Evolutionary conservation across 2,797 vertebrate species (phyloP).

Genomic region (Brotula barbata): DNA sequence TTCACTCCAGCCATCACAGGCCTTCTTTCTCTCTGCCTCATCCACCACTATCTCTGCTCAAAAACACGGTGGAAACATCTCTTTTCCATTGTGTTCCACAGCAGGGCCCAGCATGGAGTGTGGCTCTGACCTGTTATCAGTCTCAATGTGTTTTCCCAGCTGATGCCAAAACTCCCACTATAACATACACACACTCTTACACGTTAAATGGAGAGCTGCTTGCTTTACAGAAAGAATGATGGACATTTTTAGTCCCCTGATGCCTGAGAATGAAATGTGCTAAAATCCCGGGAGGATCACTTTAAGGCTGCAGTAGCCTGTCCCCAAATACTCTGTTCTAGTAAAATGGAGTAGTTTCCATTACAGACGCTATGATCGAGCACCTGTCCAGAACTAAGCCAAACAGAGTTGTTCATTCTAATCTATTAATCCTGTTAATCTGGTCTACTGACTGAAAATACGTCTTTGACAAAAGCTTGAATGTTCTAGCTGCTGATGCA

Average conservation of each 20-base stretch:
- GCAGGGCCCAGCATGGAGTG: constrained; percentile 49
- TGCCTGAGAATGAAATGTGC: no score
- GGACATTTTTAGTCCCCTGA: constrained; percentile 30
- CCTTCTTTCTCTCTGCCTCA: constrained; percentile 46
- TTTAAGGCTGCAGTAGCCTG: no score
- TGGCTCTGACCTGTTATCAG: constrained; percentile 61
- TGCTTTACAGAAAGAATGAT: constrained; percentile 22
- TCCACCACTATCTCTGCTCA: constrained; percentile 24
- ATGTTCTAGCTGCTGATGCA: no score
- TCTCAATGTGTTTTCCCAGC: constrained; percentile 63
- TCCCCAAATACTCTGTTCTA: no score
- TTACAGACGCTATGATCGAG: no score
- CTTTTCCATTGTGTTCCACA: constrained; percentile 56
- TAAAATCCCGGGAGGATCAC: no score
- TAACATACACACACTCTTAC: not conserved
- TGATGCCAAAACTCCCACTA: constrained; percentile 54
- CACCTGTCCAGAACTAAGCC: no score
- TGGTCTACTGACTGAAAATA: no score
- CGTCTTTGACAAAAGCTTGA: no score
- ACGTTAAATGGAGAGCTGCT: constrained; percentile 32
- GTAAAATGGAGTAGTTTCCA: no score
- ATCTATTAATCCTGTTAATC: no score
- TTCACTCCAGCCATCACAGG: constrained; percentile 27
- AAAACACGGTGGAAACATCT: constrained; percentile 43
- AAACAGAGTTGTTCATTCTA: no score